Evolutionary conservation across 2,797 vertebrate genomes (phyloP), one percentile per base, ranked within the genome.

Genomic region (Sardinella longiceps): DNA sequence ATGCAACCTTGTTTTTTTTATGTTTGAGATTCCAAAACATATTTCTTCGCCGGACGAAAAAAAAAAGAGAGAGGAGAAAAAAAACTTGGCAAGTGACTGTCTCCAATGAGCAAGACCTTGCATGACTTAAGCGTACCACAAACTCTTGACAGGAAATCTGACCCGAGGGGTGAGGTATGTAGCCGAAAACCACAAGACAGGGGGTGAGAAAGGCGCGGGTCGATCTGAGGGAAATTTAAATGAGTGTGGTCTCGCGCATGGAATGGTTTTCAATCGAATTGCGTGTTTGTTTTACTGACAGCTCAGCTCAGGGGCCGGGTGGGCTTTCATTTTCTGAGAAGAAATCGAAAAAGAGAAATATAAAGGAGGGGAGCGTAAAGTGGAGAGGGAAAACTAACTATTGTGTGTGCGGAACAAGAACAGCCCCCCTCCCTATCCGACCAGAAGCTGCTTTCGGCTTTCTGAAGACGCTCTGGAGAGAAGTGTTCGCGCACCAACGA

Each of bases 241-340:
- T 28, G 87, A 93, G 92, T 91, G 93, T 90, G 90, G 91, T 93
- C 92, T 91, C 63, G 87, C 87, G 60, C 90, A 88, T 50, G 80
- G 14, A 84, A 25, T 48, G 88, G 87, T 87, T 89, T 90, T 88
- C 82, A 82, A 86, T 81, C 88, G 89, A n/a, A n/a, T n/a, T n/a
- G 88, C 82, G 85, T 91, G 88, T 93, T 93, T 93, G 92, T 91
- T 94, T 94, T 93, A 87, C 91, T 91, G 92, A 92, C 91, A 92
- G 91, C 87, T 92, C 87, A 2, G 63, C n/a, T 48, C 46, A 10
- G 5, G 70, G 6, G 90, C 85, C 87, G 82, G 82, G 83, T 66
- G 85, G 83, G 86, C 88, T 89, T 90, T 92, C 87, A 92, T 87
- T 90, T 84, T 28, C 86, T 90, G 88, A 87, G 89, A 86, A 89